Conservation (phyloP, 2,888 invertebrate species). For the Punctoribates punctum region DNA sequence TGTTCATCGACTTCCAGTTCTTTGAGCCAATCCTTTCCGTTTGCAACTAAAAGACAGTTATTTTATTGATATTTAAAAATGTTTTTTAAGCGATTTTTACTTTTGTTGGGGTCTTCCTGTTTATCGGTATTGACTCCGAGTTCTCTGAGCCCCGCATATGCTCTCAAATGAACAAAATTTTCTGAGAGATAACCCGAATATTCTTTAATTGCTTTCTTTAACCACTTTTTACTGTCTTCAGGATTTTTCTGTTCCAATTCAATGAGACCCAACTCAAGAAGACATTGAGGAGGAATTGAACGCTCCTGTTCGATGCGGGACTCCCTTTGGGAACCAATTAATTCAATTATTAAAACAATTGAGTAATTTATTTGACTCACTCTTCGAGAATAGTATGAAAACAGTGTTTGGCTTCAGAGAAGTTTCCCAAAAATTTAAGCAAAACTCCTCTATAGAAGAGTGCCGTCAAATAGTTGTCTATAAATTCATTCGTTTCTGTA, state of each 20-base stretch:
- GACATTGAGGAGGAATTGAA: slow-evolving; percentile 40
- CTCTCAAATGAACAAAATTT: slow-evolving; percentile 40
- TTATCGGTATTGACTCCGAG: slow-evolving; percentile 40
- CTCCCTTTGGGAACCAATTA: not conserved
- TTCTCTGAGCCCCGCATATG: slow-evolving; percentile 38
- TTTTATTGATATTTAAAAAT: not conserved
- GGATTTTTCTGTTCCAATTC: slow-evolving; percentile 25
- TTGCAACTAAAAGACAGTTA: not conserved
- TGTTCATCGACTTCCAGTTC: not conserved
- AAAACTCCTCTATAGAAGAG: slow-evolving; percentile 37
- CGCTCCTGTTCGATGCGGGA: slow-evolving; percentile 25
- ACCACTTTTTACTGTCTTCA: slow-evolving; percentile 39
- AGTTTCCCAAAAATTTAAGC: not conserved
- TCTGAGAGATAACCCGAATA: slow-evolving; percentile 39
- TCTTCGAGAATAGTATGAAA: slow-evolving; percentile 22
- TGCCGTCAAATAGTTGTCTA: slow-evolving; percentile 37
- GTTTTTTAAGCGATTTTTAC: not conserved
- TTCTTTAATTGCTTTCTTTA: slow-evolving; percentile 39
- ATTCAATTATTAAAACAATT: not conserved
- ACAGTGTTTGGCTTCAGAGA: slow-evolving; percentile 30
- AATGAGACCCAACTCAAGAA: slow-evolving; percentile 43
- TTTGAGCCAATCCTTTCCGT: slow-evolving; percentile 20
- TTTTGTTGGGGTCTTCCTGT: slow-evolving; percentile 19
- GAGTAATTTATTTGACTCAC: slow-evolving; percentile 22
- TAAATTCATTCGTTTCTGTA: not conserved